Evolutionary conservation across 2,888 invertebrate genomes (phyloP), one percentile per base, ranked within the genome.

Genomic region (Netelia inedita): DNA sequence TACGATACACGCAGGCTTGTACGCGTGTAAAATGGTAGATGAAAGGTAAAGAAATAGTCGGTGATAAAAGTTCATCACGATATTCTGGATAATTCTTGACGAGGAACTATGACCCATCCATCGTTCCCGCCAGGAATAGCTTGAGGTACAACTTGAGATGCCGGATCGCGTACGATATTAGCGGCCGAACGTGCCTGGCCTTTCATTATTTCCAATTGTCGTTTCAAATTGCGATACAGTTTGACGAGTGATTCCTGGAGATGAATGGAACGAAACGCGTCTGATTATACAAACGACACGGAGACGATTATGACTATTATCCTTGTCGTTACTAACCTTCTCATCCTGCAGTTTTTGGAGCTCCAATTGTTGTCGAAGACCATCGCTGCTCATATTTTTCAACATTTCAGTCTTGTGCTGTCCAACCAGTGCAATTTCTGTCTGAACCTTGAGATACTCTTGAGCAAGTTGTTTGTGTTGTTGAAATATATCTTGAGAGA

Each of bases 391-490:
- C 85, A 95, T 92, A 86, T 94, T 93, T 82, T 94, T 92, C 79
- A 97, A 95, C 86, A 98, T 94, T 91, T 97, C 96, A 87, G 96
- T 96, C 94, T 96, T 97, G 89, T 97, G 96, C 91, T 97, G 97
- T 85, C 96, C 96, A 81, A 98, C 95, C 90, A 97, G 96, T 53
- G 97, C 97, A 85, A 98, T 95, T 94, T 98, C 97, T 53, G 98
- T 97, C 94, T 98, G 97, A 86, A 98, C 97, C 94, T 97, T 97
- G 81, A 98, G 95, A 94, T 98, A 98, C 94, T 98, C 97, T 93
- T 98, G 96, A 80, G 98, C 98, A 88, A 98, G 94, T 94, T 97
- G 95, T 92, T 97, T 97, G 93, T 98, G 98, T 90, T 98, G 97
- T 88, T 98, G 96, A 92, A 97, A 98, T 90, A 98, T 97, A 87